These are phyloP conservation scores for Lepidurus packardi DNA, from an alignment of 1,140 invertebrate genomes.

Conservation along the genomic window DNA sequence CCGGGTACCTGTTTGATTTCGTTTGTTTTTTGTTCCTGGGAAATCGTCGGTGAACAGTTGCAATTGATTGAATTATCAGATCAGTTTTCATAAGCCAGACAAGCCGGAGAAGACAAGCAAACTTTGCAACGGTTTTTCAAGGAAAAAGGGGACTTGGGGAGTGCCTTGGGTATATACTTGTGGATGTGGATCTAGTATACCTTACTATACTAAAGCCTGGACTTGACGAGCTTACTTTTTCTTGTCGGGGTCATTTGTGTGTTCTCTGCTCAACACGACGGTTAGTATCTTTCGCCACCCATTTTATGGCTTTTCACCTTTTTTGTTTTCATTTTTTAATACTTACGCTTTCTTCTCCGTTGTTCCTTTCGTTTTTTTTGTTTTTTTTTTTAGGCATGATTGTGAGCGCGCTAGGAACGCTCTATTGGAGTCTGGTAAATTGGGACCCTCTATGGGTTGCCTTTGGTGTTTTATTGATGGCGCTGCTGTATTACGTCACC, in stretches of 20 bases:
- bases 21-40: no score
- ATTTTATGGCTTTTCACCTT: background rate
- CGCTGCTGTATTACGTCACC: constrained; percentile 12
- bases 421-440: background rate
- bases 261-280: background rate
- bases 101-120: background rate
- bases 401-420: background rate
- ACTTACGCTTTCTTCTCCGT: background rate
- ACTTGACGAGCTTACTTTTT: background rate
- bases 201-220: background rate
- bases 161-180: constrained; percentile 1
- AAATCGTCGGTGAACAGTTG: no score
- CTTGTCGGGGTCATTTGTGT: background rate
- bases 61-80: no score
- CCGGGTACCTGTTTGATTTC: no score
- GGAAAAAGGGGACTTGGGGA: background rate
- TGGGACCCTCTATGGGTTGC: background rate
- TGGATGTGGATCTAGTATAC: background rate
- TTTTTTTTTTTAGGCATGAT: background rate
- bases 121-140: background rate
- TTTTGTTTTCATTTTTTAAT: no score
- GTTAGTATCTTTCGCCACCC: background rate
- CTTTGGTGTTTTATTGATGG: background rate
- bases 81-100: background rate
- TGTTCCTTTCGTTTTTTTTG: constrained; percentile 10